Percentiles rank a stretch among this genome's conserved stretches.
phyloP scores from a whole-genome alignment of 2,797 vertebrate species.

The Eutrigla gurnardus region DNA sequence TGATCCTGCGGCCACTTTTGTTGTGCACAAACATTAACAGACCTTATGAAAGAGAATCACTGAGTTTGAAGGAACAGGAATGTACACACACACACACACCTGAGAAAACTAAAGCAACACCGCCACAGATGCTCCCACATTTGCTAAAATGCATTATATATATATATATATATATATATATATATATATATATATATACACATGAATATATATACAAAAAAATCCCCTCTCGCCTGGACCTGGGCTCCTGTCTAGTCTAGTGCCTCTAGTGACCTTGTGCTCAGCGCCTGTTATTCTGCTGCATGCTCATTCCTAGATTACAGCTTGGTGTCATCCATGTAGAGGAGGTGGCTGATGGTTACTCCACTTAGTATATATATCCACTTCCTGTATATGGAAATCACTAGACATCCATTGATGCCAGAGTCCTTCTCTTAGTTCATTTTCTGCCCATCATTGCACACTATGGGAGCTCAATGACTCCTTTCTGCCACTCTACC shows the following conservation, averaged over 20 bases:
- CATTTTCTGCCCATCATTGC: not conserved
- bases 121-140: not conserved
- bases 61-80: conserved; percentile 6
- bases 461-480: not conserved
- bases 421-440: not conserved
- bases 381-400: not conserved
- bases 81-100: conserved; percentile 4
- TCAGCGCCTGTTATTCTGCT: no score
- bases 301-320: no score
- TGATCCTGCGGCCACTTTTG: no score
- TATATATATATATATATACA: not conserved
- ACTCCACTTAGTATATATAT: not conserved
- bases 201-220: no score
- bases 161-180: not conserved
- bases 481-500: conserved; percentile 29
- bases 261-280: no score
- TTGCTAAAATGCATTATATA: not conserved
- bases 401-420: not conserved
- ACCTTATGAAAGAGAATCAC: conserved; percentile 1
- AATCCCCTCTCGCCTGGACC: no score
- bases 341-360: no score
- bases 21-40: not conserved
- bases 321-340: no score
- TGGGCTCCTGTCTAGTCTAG: no score
- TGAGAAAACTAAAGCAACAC: not conserved